Evolutionary conservation across 2,797 vertebrate species (phyloP), one percentile per base, ranked within the genome.

Genomic region (Girardinus metallicus): DNA sequence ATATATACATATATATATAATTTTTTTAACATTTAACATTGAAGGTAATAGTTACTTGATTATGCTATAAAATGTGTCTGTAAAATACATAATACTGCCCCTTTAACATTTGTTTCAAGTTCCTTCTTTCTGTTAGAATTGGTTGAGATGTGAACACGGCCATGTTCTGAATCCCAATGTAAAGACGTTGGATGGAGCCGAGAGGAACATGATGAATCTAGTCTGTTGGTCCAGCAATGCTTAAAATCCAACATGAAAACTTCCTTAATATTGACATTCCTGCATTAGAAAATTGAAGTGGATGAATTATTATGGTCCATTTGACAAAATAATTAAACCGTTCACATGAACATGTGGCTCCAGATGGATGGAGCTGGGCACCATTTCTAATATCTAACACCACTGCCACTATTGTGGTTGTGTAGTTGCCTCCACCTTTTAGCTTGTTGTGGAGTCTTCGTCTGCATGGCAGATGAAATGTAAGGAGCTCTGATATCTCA

Each of bases 261-360:
- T 41, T 89, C 87, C 81, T 89, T 81, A 73, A 89, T 83, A 16
- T 73, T 76, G 76, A 89, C 80, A 70, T 91, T 91, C 68, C 47
- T 41, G 64, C 36, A 66, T 39, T 70, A 44, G 73, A 83, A 79
- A 84, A 87, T 77, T 46, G 26, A 46, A 31, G 44, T 34, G 44
- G 44, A 47, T 47, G 3, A 73, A 73, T 31, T 44, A 73, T 31
- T 9, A 18, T 49, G n/a, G 21, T 5, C 6, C 15, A 73, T 73
- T 68, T 68, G 10, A 68, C 11, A 26, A 26, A 23, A 5, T 3
- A 29, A 71, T 1, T 15, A 18, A 29, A 44, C 5, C 46, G 41
- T 44, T 44, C 7, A 29, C 13, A 44, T 46, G 3, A 16, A 46
- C 13, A 70, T 60, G n/a, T 60, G 55, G n/a, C 55, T 36, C 26